Evolutionary conservation across 2,797 vertebrate genomes (phyloP), one percentile per base, ranked within the genome.

Genomic region (Pempheris klunzingeri): DNA sequence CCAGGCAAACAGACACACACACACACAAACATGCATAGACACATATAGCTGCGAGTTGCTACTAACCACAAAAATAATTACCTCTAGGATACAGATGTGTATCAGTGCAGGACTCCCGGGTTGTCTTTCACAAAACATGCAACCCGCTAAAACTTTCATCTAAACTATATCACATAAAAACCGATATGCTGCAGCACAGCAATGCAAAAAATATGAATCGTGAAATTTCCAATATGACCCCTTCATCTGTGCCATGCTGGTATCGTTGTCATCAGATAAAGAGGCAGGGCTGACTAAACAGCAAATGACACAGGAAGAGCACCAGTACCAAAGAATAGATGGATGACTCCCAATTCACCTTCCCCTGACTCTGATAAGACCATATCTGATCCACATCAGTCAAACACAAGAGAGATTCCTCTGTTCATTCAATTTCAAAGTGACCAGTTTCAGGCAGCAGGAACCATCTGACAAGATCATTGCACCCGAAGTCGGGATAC

Each of bases 371-470:
- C 65, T 46, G 90, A 94, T 92, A 90, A 93, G 81, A 78, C 72
- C 68, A 76, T 81, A 86, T 93, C 92, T 82, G 91, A 93, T 93
- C 75, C 75, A 55, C 81, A 86, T 92, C 89, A 70, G 38, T 88
- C 84, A 83, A 83, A 88, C 74, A 55, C 71, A 53, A 73, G 59
- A 81, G 74, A 82, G 65, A 76, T 49, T 73, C 62, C 46, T 81
- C 44, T 28, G 64, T 49, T 79, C 60, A 50, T 80, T 85, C 78
- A 41, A 61, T 88, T 90, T 91, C 91, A 92, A 87, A 92, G 83
- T 77, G 75, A 74, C 80, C 83, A 54, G 62, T 81, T 77, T 83
- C 61, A 81, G 60, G 60, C 36, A 15, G 73, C 34, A 79, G 83
- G 59, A 87, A 79, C 43, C 44, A 47, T 68, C 77, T 46, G 72